Evolutionary conservation across 2,797 vertebrate genomes (phyloP), one percentile per base, ranked within the genome.

Genomic region (Eutrigla gurnardus): DNA sequence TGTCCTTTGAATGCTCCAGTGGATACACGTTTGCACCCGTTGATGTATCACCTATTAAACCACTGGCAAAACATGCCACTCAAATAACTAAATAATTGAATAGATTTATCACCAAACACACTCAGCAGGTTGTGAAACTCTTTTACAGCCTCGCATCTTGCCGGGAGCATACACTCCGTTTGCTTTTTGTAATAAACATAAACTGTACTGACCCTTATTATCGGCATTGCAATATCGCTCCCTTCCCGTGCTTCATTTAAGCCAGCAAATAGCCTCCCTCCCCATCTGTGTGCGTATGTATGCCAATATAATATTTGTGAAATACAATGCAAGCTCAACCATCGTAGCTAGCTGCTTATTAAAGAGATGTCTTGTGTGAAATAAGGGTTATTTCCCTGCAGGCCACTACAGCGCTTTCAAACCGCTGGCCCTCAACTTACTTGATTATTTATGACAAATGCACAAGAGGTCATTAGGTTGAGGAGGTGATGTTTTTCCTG

Each of bases 401-500:
- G 64, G 65, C 8, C 12, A 53, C 14, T 37, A 3, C 58, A 72
- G 18, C 10, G 2, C 13, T n/a, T 67, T 40, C 18, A 69, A 83
- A 43, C n/a, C 32, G 49, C 32, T 33, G 42, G 12, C 60, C n/a
- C 42, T 57, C n/a, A 33, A 68, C 62, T 40, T 42, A 58, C 37
- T 54, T 55, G 36, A 74, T 78, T 74, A 83, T 82, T 83, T 73
- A 82, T 73, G 58, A 75, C 32, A 40, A 67, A 58, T 2, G 11
- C 57, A 70, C 35, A 74, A 74, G 68, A 73, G 37, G 72, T 59
- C 36, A 84, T 88, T 65, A 72, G 47, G 71, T 5, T 57, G 66
- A 74, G 53, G 47, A 52, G 57, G 60, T 63, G 39, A 52, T 7
- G 9, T 76, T 76, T 64, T 57, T 64, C 42, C 42, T 11, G 9